Conservation (phyloP, 2,797 vertebrate genomes). For the Cirrhinus molitorella region DNA sequence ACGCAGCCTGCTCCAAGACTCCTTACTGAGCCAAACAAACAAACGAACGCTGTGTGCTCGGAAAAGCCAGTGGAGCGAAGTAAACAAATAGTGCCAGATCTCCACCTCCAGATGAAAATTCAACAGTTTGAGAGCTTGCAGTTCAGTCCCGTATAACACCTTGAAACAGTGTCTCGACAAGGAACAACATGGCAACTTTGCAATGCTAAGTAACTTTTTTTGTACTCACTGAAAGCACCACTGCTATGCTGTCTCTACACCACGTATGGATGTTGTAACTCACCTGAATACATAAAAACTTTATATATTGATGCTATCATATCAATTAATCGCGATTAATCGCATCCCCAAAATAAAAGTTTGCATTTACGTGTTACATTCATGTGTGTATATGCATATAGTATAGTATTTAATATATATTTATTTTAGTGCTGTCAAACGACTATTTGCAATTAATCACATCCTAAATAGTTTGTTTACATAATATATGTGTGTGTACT, state of each 20-base stretch:
- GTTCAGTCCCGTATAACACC: background rate
- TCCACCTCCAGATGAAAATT: background rate
- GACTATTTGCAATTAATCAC: too few species aligned
- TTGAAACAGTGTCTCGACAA: background rate
- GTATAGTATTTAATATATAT: too few species aligned
- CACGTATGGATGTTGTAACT: background rate
- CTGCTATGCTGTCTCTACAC: background rate
- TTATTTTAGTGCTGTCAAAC: too few species aligned
- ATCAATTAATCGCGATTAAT: too few species aligned
- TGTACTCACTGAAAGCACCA: background rate
- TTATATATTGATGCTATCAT: too few species aligned
- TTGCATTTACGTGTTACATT: too few species aligned
- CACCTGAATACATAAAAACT: too few species aligned
- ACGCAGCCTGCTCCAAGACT: conserved; percentile 7
- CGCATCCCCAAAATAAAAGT: too few species aligned
- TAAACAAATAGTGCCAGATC: background rate
- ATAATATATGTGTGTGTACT: too few species aligned
- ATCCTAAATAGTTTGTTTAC: too few species aligned
- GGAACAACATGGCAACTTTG: background rate
- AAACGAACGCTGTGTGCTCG: conserved; percentile 12
- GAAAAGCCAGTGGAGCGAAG: background rate
- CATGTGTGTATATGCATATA: too few species aligned
- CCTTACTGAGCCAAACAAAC: conserved; percentile 29
- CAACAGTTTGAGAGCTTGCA: background rate
- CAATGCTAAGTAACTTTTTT: background rate